Conservation (phyloP, 2,888 invertebrate genomes). For the Glomeris marginata region DNA sequence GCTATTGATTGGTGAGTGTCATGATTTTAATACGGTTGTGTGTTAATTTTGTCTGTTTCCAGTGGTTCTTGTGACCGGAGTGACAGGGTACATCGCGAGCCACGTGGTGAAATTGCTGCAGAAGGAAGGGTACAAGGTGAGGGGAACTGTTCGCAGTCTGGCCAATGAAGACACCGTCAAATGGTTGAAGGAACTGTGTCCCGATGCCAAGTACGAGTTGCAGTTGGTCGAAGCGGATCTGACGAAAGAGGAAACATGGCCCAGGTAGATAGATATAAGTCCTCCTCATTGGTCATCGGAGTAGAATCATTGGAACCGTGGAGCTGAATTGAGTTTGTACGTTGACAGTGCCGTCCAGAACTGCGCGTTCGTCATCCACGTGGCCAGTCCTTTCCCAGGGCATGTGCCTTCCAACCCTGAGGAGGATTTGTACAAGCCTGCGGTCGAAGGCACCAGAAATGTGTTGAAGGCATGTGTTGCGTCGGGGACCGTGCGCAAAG, state of each 20-base stretch:
- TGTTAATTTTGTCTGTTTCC: conserved; percentile 7
- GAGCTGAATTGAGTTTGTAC: background rate
- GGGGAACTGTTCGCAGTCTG: conserved; percentile 34
- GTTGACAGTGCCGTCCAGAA: conserved; percentile 29
- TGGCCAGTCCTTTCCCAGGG: conserved; percentile 32
- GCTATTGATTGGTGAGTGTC: too few relatives aligned
- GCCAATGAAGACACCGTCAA: conserved; percentile 28
- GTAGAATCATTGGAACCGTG: background rate
- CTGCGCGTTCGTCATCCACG: conserved; percentile 32
- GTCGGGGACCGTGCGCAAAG: conserved; percentile 32
- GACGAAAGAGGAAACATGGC: conserved; percentile 30
- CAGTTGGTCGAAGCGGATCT: conserved; percentile 37
- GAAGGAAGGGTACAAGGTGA: conserved; percentile 33
- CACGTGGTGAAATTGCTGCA: conserved; percentile 35
- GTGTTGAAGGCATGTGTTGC: conserved; percentile 34
- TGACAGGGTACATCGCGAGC: conserved; percentile 35
- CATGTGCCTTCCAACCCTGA: conserved; percentile 24
- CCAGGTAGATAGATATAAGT: conserved; percentile 19
- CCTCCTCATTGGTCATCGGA: background rate
- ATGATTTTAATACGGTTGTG: background rate
- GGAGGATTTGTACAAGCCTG: conserved; percentile 32
- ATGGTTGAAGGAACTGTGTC: conserved; percentile 24
- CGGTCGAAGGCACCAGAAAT: conserved; percentile 34
- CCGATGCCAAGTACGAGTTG: conserved; percentile 30
- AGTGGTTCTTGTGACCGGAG: conserved; percentile 37